Conservation (phyloP, 2,888 invertebrate genomes). For the Limnephilus auricula region DNA sequence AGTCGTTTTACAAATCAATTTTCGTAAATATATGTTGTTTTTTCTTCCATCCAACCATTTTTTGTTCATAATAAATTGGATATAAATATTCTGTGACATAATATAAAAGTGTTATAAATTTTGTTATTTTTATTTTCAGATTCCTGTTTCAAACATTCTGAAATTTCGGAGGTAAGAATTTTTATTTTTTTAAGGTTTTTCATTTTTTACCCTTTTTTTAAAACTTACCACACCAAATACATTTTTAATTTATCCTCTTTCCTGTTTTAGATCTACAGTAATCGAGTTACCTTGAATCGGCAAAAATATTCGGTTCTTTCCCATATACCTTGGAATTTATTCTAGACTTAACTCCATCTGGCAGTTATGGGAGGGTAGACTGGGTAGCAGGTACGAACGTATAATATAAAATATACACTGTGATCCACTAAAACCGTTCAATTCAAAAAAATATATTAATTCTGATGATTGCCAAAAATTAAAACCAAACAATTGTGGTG, state of each 20-base stretch:
- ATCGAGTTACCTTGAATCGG: neutral
- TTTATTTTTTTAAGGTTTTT: neutral
- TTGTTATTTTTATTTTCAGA: conserved; percentile 17
- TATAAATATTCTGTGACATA: neutral
- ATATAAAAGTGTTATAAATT: neutral
- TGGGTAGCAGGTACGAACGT: neutral
- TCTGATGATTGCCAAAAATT: too few relatives aligned
- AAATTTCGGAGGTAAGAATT: conserved; percentile 14
- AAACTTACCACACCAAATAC: neutral
- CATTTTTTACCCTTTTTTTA: neutral
- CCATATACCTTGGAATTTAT: neutral
- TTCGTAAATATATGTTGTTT: neutral
- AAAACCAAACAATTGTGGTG: too few relatives aligned
- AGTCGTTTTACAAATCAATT: neutral
- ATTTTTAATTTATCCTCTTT: neutral
- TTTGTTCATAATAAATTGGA: neutral
- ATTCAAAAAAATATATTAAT: neutral
- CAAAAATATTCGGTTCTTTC: neutral
- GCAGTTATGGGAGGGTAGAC: neutral
- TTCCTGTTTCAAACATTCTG: neutral
- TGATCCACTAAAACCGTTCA: neutral
- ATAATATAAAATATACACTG: neutral
- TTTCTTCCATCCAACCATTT: neutral
- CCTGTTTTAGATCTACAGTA: neutral
- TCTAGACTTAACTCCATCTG: conserved; percentile 22